Evolutionary conservation across 2,113 vertebrate genomes (phyloP).

Genomic region (Phainopepla nitens): DNA sequence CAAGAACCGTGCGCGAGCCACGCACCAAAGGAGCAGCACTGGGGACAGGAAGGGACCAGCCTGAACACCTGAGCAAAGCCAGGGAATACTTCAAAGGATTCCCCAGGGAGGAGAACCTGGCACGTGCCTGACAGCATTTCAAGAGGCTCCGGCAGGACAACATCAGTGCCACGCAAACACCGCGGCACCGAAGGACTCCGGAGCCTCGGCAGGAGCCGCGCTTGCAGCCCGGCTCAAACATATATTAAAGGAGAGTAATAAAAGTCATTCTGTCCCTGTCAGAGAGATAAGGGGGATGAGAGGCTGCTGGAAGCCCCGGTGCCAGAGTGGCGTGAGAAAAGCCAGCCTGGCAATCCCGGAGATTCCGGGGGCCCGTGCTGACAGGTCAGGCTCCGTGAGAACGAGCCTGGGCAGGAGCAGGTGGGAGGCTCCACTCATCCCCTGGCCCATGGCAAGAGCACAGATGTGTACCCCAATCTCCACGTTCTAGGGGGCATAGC

Average conservation of each 20-base stretch:
- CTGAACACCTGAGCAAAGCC: not conserved
- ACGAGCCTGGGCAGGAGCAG: not conserved
- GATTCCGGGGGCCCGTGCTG: not conserved
- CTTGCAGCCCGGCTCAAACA: not conserved
- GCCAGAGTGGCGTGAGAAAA: constrained; percentile 12
- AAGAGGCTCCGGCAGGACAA: not conserved
- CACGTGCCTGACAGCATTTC: not conserved
- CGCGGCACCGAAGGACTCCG: rapidly evolving
- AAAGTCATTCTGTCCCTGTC: not conserved
- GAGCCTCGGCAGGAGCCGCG: not conserved
- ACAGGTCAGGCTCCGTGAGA: not conserved
- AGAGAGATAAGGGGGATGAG: constrained; percentile 31
- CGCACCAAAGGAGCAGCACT: rapidly evolving
- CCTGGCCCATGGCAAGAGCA: not conserved
- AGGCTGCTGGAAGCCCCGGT: not conserved
- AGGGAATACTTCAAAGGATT: not conserved
- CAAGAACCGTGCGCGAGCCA: rapidly evolving
- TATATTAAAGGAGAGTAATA: not conserved
- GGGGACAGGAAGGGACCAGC: not conserved
- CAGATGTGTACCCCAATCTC: not conserved
- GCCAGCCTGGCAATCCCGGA: not conserved
- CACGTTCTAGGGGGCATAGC: rapidly evolving
- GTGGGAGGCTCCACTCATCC: not conserved
- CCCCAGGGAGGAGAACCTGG: not conserved
- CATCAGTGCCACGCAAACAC: not conserved